phyloP scores from a whole-genome alignment of 2,113 vertebrate genomes.

The Tychaedon coryphoeus region DNA sequence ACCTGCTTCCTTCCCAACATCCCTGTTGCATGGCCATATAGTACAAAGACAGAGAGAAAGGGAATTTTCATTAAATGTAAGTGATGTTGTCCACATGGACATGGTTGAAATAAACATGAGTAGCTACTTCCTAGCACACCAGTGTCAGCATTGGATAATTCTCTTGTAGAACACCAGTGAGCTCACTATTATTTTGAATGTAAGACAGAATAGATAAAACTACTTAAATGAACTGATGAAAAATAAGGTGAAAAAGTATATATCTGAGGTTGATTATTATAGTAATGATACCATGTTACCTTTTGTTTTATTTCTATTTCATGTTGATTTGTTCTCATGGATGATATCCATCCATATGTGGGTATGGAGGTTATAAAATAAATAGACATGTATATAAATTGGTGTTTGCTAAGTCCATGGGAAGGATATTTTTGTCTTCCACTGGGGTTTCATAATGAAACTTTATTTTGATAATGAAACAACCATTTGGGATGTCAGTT shows the following conservation, averaged over 20 bases:
- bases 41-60: neutral
- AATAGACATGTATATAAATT: neutral
- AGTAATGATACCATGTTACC: neutral
- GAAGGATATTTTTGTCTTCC: neutral
- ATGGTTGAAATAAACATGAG: neutral
- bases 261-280: neutral
- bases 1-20: fast-evolving
- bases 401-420: neutral
- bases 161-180: neutral
- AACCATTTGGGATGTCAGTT: neutral
- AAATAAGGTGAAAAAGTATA: neutral
- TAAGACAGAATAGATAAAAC: neutral
- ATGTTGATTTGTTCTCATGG: neutral
- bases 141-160: neutral
- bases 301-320: neutral
- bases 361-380: neutral
- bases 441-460: neutral
- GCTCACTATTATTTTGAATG: neutral
- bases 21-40: neutral
- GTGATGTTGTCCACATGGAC: neutral
- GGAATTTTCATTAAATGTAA: neutral
- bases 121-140: neutral
- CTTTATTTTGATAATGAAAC: neutral
- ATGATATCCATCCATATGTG: neutral
- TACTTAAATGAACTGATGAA: neutral